Evolutionary conservation across 2,797 vertebrate genomes (phyloP).

Genomic region (Miichthys miiuy): DNA sequence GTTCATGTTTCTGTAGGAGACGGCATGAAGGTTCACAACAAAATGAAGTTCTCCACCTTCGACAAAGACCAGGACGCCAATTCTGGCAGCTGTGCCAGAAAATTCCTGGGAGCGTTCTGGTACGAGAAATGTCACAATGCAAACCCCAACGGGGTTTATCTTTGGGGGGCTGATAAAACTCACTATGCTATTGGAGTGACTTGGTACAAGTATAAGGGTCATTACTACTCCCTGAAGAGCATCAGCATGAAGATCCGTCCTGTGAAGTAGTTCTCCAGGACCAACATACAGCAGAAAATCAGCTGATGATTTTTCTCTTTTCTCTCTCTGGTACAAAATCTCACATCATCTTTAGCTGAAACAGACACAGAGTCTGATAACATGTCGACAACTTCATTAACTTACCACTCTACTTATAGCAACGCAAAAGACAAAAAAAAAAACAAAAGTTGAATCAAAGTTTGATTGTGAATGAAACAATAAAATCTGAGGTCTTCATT

Average conservation of each 20-base stretch:
- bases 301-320: neutral
- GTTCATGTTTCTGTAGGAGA: constrained; percentile 24
- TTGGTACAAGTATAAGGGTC: accelerated
- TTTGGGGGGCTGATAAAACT: constrained; percentile 15
- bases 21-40: no score
- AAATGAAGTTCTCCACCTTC: constrained; percentile 19
- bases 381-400: no score
- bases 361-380: no score
- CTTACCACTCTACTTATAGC: no score
- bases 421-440: no score
- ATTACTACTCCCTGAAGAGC: constrained; percentile 39
- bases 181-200: accelerated
- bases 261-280: constrained; percentile 18
- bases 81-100: neutral
- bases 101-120: constrained; percentile 28
- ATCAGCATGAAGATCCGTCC: constrained; percentile 57
- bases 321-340: no score
- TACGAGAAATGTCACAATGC: accelerated
- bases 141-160: constrained; percentile 56
- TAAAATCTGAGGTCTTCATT: neutral
- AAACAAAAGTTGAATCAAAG: no score
- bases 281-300: neutral
- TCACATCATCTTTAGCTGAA: no score
- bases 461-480: no score
- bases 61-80: constrained; percentile 28